Percentiles rank a stretch among this genome's conserved stretches.
phyloP scores from a whole-genome alignment of 2,888 invertebrate genomes.

The Caenorhabditis sp. region DNA sequence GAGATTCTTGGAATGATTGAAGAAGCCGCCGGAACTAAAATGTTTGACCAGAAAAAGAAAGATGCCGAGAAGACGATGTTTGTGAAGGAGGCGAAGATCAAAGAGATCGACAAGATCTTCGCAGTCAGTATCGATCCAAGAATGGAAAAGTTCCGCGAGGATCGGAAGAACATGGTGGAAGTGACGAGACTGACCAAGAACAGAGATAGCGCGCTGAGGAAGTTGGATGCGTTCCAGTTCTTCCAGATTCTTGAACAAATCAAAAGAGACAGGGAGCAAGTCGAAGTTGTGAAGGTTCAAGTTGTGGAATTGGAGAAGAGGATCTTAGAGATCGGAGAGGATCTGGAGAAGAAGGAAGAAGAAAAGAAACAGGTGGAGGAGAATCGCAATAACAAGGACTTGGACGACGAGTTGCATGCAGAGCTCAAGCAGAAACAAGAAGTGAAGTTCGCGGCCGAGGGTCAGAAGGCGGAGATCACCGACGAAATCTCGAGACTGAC shows the following conservation, averaged over 20 bases:
- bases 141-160: conserved; percentile 84
- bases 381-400: background rate
- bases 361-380: conserved; percentile 57
- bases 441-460: conserved; percentile 30
- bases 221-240: conserved; percentile 39
- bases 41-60: conserved; percentile 95
- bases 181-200: conserved; percentile 81
- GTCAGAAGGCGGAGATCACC: conserved; percentile 1
- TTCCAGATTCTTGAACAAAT: conserved; percentile 64
- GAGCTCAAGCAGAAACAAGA: conserved; percentile 5
- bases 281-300: conserved; percentile 8
- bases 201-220: conserved; percentile 21
- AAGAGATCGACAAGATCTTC: conserved; percentile 83
- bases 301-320: conserved; percentile 80
- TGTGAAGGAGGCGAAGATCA: conserved; percentile 91
- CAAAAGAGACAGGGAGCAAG: too few relatives aligned
- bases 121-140: conserved; percentile 88
- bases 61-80: conserved; percentile 89
- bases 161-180: conserved; percentile 89
- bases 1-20: conserved; percentile 98
- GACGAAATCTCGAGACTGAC: background rate
- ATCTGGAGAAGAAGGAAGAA: conserved; percentile 74
- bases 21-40: conserved; percentile 96
- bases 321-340: conserved; percentile 39
- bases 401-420: background rate